Evolutionary conservation across 2,797 vertebrate species (phyloP).

Genomic region (Pogonophryne albipinna): DNA sequence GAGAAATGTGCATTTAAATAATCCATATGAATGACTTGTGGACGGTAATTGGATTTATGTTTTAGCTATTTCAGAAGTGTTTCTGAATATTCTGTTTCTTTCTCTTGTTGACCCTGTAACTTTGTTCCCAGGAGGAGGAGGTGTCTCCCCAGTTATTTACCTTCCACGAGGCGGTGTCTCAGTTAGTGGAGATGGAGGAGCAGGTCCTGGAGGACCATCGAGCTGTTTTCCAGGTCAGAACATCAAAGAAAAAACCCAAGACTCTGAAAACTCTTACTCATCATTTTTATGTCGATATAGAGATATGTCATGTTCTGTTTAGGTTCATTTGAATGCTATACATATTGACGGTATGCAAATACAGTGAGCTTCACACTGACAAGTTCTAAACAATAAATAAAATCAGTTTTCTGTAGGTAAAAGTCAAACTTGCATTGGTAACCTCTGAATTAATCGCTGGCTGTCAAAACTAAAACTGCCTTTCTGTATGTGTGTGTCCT

Average conservation of each 20-base stretch:
- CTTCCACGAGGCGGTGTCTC: constrained; percentile 97
- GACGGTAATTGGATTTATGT: neutral
- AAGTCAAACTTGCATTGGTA: neutral
- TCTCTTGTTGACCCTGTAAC: neutral
- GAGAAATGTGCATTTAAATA: neutral
- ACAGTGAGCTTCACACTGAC: neutral
- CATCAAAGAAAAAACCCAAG: neutral
- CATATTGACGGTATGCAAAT: neutral
- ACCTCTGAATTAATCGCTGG: neutral
- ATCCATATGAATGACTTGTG: neutral
- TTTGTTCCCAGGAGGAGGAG: constrained; percentile 91
- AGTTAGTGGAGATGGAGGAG: constrained; percentile 99
- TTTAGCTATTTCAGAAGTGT: neutral
- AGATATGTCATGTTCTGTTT: neutral
- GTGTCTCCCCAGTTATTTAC: constrained; percentile 97
- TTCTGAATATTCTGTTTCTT: neutral
- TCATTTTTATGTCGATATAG: neutral
- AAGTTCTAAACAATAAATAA: neutral
- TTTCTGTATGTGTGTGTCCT: constrained; percentile 6
- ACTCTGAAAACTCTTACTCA: neutral
- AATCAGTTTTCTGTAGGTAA: neutral
- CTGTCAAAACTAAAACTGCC: neutral
- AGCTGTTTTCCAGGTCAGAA: constrained; percentile 93
- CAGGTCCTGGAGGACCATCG: constrained; percentile 97
- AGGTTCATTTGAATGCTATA: neutral